phyloP scores from a whole-genome alignment of 2,888 invertebrate genomes.

The Drosophila tripunctata region DNA sequence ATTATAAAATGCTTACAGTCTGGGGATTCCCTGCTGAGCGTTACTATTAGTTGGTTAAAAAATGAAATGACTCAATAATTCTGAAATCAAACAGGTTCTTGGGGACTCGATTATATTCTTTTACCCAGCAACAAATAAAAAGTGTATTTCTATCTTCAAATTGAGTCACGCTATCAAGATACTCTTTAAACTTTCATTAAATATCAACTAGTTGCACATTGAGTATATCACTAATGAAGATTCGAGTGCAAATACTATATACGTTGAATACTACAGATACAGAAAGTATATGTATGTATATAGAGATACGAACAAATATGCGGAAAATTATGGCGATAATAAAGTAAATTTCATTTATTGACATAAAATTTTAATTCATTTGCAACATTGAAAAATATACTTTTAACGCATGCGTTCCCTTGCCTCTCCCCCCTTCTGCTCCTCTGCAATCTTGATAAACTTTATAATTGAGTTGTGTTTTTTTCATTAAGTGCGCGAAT shows the following conservation, averaged over 20 bases:
- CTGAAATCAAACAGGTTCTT: neutral
- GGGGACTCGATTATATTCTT: neutral
- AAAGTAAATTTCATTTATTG: conserved; percentile 69
- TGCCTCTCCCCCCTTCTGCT: neutral
- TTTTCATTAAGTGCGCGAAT: conserved; percentile 77
- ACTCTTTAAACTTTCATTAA: conserved; percentile 50
- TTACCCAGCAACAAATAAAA: neutral
- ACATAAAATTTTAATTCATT: conserved; percentile 72
- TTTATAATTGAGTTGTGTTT: conserved; percentile 78
- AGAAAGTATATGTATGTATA: neutral
- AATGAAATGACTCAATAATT: neutral
- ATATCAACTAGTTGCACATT: conserved; percentile 41
- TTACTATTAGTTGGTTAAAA: neutral
- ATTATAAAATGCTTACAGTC: neutral
- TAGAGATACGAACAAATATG: conserved; percentile 9
- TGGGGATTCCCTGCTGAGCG: neutral
- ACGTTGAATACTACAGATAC: too few species aligned
- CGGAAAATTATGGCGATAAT: conserved; percentile 54
- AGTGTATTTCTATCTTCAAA: too few species aligned
- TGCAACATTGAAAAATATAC: conserved; percentile 65
- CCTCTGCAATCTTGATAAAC: too few species aligned
- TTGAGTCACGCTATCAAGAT: conserved; percentile 3
- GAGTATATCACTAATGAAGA: conserved; percentile 3
- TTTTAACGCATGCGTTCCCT: conserved; percentile 37
- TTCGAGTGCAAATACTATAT: conserved; percentile 4